Evolutionary conservation across 2,797 vertebrate species (phyloP), one percentile per base, ranked within the genome.

Genomic region (Anguilla marmorata): DNA sequence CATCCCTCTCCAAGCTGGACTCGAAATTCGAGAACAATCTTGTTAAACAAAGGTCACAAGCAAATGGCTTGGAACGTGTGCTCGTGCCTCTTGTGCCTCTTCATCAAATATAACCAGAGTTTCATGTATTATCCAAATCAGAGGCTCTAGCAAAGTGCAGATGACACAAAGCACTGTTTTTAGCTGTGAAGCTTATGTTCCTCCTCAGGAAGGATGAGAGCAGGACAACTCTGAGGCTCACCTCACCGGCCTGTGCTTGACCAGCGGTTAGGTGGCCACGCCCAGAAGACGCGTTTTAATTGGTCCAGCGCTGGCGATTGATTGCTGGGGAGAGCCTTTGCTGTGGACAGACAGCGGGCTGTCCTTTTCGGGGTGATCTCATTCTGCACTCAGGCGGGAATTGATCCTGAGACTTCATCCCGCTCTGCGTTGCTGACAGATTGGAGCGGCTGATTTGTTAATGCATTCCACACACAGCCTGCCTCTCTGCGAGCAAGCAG

Each of bases 401-500:
- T 86, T 91, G 90, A 92, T 93, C 41, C 50, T 50, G 30, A 74
- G 66, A 79, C 54, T 74, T 69, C 88, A 30, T 82, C 85, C 89
- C 87, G 86, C 88, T 86, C 58, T 85, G 84, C 85, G 86, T 50
- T 89, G 90, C 72, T 90, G 89, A 91, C 88, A 87, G 90, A 90
- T 92, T 90, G 86, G 87, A 74, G 85, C 86, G 91, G 89, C 86
- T 92, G 88, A 24, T 86, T 88, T 88, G 83, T 87, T 92, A 83
- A 93, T 90, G 86, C 90, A 87, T 89, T 90, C 90, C 90, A 87
- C 88, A 52, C 87, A 85, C 89, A 85, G 88, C 89, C 89, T 90
- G 54, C 72, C 76, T 60, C 79, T 48, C n/a, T 27, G 69, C 8
- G 52, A 37, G 86, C 86, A 54, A 79, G 86, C 85, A 72, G 58